phyloP scores from a whole-genome alignment of 2,888 invertebrate species.

The Diabrotica balteata region DNA sequence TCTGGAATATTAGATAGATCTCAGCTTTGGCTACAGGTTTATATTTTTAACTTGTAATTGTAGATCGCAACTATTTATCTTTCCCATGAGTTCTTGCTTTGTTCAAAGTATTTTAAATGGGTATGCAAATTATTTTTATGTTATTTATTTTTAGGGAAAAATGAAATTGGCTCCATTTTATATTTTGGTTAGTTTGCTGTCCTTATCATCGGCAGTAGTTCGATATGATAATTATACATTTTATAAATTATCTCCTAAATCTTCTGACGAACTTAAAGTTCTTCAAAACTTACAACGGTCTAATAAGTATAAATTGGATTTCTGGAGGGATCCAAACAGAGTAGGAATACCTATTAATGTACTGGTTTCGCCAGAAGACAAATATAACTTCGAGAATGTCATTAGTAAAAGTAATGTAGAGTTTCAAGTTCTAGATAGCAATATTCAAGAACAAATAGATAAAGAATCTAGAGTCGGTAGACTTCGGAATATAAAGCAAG shows the following conservation, averaged over 20 bases:
- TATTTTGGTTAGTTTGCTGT: background rate
- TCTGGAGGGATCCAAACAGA: conserved; percentile 36
- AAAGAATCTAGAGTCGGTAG: conserved; percentile 55
- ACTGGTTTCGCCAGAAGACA: conserved; percentile 68
- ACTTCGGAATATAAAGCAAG: conserved; percentile 41
- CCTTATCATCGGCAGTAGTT: conserved; percentile 2
- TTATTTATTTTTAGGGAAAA: background rate
- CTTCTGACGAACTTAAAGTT: conserved; percentile 54
- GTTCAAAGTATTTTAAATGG: too few relatives aligned
- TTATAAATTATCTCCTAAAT: conserved; percentile 47
- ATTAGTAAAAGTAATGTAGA: conserved; percentile 58
- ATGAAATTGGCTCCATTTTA: background rate
- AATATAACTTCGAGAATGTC: conserved; percentile 59
- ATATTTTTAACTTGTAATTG: too few relatives aligned
- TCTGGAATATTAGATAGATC: too few relatives aligned
- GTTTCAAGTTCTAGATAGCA: conserved; percentile 61
- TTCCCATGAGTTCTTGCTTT: too few relatives aligned
- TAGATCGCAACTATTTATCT: too few relatives aligned
- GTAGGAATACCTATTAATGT: conserved; percentile 60
- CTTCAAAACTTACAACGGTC: conserved; percentile 55
- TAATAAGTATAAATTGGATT: conserved; percentile 39
- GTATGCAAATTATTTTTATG: too few relatives aligned
- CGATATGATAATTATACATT: conserved; percentile 51
- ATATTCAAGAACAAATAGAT: conserved; percentile 66
- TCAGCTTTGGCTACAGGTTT: too few relatives aligned